phyloP scores from a whole-genome alignment of 30 jellyfish, hydroid and myxozoan genomes.

The Aurelia sp. region DNA sequence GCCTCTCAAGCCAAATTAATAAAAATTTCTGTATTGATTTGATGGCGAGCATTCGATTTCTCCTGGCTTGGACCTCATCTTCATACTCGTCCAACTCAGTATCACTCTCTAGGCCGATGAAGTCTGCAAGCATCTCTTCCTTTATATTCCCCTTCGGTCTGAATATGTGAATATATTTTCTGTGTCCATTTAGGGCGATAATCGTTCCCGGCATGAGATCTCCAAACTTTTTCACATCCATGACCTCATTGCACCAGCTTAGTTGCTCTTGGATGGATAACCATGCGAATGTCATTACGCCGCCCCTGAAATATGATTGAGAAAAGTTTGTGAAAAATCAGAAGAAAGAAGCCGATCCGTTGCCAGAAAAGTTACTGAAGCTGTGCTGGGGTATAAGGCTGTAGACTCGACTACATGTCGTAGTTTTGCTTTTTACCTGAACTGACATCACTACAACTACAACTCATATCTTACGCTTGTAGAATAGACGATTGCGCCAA shows the following conservation, averaged over 20 bases:
- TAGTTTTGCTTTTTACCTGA: no score
- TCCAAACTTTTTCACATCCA: constrained; percentile 92
- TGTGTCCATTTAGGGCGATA: constrained; percentile 86
- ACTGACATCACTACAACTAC: no score
- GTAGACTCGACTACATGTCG: no score
- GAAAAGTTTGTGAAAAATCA: no score
- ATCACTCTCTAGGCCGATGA: constrained; percentile 95
- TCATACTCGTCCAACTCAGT: constrained; percentile 64
- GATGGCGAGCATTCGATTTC: constrained; percentile 60
- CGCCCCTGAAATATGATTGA: constrained; percentile 53
- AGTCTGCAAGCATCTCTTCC: constrained; percentile 58
- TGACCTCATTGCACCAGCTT: constrained; percentile 95
- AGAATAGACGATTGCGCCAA: no score
- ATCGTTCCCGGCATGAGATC: constrained; percentile 93
- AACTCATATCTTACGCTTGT: no score
- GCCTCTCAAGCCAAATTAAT: constrained; percentile 89
- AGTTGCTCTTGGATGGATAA: constrained; percentile 86
- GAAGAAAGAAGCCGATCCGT: no score
- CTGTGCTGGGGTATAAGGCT: no score
- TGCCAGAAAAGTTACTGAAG: no score
- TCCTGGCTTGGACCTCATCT: constrained; percentile 6
- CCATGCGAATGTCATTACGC: constrained; percentile 75
- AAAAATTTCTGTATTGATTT: constrained; percentile 48
- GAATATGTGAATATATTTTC: constrained; percentile 75
- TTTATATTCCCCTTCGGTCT: constrained; percentile 50